Percentiles rank a stretch among this genome's conserved stretches.
phyloP scores from a whole-genome alignment of 2,888 invertebrate genomes.

The Diarsia dahlii region DNA sequence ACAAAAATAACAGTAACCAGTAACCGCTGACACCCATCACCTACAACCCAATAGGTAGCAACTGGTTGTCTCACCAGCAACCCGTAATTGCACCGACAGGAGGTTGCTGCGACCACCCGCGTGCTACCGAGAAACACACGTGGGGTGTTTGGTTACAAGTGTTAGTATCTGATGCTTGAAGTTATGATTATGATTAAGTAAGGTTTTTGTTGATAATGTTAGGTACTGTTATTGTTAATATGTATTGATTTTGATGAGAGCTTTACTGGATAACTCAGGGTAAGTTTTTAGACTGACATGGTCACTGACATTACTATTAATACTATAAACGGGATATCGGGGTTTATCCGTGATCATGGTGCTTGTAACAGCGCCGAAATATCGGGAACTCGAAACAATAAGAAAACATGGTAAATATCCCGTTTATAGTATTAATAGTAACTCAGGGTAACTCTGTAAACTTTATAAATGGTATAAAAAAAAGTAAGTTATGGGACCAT shows the following conservation, averaged over 20 bases:
- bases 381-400: too few relatives aligned
- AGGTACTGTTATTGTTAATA: background rate
- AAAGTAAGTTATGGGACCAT: too few relatives aligned
- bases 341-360: too few relatives aligned
- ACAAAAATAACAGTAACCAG: conserved; percentile 13
- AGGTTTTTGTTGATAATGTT: conserved; percentile 2
- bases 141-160: conserved; percentile 53
- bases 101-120: conserved; percentile 61
- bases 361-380: too few relatives aligned
- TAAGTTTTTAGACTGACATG: too few relatives aligned
- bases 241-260: background rate
- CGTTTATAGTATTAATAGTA: too few relatives aligned
- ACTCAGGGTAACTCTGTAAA: background rate
- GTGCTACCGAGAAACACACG: conserved; percentile 59
- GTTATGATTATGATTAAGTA: conserved; percentile 50
- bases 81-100: conserved; percentile 45
- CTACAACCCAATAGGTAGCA: conserved; percentile 46
- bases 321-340: too few relatives aligned
- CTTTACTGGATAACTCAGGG: background rate
- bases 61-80: conserved; percentile 36
- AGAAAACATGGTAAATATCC: too few relatives aligned
- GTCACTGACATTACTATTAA: too few relatives aligned
- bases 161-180: conserved; percentile 43
- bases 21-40: conserved; percentile 27
- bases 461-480: too few relatives aligned